Evolutionary conservation across 1,140 invertebrate genomes (phyloP).

Genomic region (Triops longicaudatus): DNA sequence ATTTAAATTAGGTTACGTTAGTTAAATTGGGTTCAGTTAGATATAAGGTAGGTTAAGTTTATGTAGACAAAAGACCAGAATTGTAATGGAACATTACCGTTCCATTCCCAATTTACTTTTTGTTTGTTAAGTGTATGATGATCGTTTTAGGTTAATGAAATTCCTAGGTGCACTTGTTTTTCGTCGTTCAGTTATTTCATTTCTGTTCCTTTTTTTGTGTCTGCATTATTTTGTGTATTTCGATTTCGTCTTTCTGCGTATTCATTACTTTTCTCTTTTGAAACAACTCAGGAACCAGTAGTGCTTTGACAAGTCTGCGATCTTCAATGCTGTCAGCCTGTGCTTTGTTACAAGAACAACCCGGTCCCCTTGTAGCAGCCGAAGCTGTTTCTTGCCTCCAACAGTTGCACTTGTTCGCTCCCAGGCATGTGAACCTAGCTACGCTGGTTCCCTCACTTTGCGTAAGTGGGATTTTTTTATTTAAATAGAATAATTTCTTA

Average conservation of each 20-base stretch:
- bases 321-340: slow-evolving; percentile 47
- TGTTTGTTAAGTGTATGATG: too few relatives aligned
- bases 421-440: slow-evolving; percentile 83
- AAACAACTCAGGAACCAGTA: slow-evolving; percentile 27
- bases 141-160: too few relatives aligned
- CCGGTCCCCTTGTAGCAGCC: slow-evolving; percentile 81
- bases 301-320: slow-evolving; percentile 35
- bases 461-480: slow-evolving; percentile 58
- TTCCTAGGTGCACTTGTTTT: too few relatives aligned
- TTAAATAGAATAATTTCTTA: slow-evolving; percentile 20
- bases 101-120: too few relatives aligned
- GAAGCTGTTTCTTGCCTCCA: slow-evolving; percentile 94
- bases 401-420: slow-evolving; percentile 95
- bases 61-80: too few relatives aligned
- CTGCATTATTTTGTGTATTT: slow-evolving; percentile 16
- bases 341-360: slow-evolving; percentile 85
- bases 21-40: too few relatives aligned
- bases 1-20: too few relatives aligned
- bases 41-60: too few relatives aligned
- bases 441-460: slow-evolving; percentile 87
- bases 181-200: too few relatives aligned
- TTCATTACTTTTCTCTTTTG: slow-evolving; percentile 16
- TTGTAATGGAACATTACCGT: too few relatives aligned
- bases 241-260: too few relatives aligned
- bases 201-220: slow-evolving; percentile 42